These are phyloP conservation scores for Symphodus melops DNA, from an alignment of 2,113 vertebrate species.

Conservation along the genomic window DNA sequence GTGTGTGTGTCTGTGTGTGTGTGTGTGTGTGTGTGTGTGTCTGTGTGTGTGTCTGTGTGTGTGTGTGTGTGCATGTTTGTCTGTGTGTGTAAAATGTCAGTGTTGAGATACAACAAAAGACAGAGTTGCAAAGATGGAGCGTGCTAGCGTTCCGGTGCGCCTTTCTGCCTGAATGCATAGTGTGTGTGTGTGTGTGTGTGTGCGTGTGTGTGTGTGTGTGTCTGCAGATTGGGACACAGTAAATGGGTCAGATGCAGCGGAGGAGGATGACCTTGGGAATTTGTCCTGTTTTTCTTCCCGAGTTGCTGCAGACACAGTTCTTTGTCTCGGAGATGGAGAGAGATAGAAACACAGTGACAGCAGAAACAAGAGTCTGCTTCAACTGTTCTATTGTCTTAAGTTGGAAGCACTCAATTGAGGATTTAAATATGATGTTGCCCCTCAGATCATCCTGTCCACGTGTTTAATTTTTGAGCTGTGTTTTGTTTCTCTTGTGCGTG, in stretches of 20 bases:
- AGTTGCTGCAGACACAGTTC: constrained; percentile 39
- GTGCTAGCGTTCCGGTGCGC: constrained; percentile 9
- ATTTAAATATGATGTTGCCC: not conserved
- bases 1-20: constrained; percentile 2
- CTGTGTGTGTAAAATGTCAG: constrained; percentile 15
- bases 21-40: not conserved
- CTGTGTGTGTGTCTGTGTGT: constrained; percentile 2
- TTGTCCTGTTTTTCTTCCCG: constrained; percentile 71
- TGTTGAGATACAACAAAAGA: constrained; percentile 18
- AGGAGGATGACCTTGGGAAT: constrained; percentile 77
- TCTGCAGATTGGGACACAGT: constrained; percentile 49
- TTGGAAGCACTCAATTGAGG: not conserved
- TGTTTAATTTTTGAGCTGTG: not conserved
- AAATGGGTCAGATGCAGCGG: constrained; percentile 78
- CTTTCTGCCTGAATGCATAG: constrained; percentile 57
- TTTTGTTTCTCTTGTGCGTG: no score
- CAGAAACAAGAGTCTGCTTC: not conserved
- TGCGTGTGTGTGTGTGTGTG: constrained; percentile 4
- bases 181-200: constrained; percentile 9
- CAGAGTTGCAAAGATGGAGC: constrained; percentile 29
- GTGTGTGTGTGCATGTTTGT: not conserved
- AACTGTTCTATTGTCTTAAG: not conserved
- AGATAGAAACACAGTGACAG: not conserved
- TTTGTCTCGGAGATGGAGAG: constrained; percentile 54
- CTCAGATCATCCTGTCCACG: not conserved